Evolutionary conservation across 1,140 invertebrate genomes (phyloP).

Genomic region (Drosophila fuyamai): DNA sequence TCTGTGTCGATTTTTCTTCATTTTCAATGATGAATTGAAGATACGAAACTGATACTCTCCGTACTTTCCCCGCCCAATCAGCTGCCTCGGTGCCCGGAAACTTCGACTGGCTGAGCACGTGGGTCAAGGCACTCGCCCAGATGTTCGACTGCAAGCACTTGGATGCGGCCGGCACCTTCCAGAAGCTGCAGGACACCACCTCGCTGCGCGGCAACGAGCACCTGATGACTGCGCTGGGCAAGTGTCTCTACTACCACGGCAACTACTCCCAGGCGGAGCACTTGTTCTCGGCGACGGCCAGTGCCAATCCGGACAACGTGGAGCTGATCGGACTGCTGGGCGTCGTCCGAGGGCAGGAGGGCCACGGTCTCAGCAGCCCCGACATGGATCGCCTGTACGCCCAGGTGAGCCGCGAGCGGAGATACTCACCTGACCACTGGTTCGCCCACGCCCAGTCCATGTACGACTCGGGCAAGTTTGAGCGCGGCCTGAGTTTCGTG

Average conservation of each 20-base stretch:
- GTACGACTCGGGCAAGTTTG: slow-evolving; percentile 86
- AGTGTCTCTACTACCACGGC: slow-evolving; percentile 88
- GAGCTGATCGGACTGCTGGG: slow-evolving; percentile 85
- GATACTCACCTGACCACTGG: slow-evolving; percentile 87
- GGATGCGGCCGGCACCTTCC: slow-evolving; percentile 87
- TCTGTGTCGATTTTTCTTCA: no score
- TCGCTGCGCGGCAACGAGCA: slow-evolving; percentile 88
- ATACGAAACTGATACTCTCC: no score
- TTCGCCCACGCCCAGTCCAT: slow-evolving; percentile 88
- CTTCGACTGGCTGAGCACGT: slow-evolving; percentile 88
- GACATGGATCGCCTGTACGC: slow-evolving; percentile 86
- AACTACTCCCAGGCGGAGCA: slow-evolving; percentile 85
- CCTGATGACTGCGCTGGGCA: slow-evolving; percentile 88
- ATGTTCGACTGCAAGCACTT: slow-evolving; percentile 88
- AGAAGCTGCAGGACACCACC: slow-evolving; percentile 87
- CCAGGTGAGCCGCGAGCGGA: slow-evolving; percentile 80
- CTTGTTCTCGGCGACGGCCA: slow-evolving; percentile 85
- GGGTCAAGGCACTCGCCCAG: slow-evolving; percentile 89
- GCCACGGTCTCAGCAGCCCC: slow-evolving; percentile 61
- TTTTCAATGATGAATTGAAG: no score
- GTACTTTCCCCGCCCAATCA: no score
- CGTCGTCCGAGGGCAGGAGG: slow-evolving; percentile 84
- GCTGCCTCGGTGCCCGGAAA: slow-evolving; percentile 82
- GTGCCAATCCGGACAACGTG: slow-evolving; percentile 87
- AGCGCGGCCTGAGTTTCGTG: slow-evolving; percentile 87